phyloP scores from a whole-genome alignment of 1,140 invertebrate species.

The Drosophila orena region DNA sequence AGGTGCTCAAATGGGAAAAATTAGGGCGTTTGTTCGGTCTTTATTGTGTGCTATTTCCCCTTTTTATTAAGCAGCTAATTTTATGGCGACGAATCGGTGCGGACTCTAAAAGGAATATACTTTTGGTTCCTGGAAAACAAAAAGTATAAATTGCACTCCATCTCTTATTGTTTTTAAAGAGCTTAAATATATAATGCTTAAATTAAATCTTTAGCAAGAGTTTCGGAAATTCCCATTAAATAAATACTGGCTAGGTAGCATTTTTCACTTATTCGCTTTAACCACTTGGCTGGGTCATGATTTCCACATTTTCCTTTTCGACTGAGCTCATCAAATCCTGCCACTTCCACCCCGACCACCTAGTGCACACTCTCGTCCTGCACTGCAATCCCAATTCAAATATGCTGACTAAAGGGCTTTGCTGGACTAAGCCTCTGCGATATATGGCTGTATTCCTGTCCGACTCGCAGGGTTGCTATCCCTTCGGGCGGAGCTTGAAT shows the following conservation, averaged over 20 bases:
- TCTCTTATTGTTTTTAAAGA: too few relatives aligned
- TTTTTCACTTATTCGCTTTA: background rate
- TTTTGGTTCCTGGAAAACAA: too few relatives aligned
- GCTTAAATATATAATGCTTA: background rate
- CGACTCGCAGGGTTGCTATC: too few relatives aligned
- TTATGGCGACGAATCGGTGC: background rate
- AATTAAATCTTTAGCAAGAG: background rate
- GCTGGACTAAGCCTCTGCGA: slow-evolving; percentile 24
- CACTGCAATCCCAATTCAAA: slow-evolving; percentile 54
- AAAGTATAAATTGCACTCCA: too few relatives aligned
- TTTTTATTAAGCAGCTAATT: slow-evolving; percentile 43
- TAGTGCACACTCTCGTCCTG: slow-evolving; percentile 10
- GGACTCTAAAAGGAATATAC: background rate
- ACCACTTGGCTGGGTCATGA: slow-evolving; percentile 8
- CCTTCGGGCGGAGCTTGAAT: slow-evolving; percentile 24
- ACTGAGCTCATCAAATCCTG: slow-evolving; percentile 24
- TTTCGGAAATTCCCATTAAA: background rate
- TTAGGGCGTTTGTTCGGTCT: slow-evolving; percentile 31
- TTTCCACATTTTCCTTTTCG: slow-evolving; percentile 24
- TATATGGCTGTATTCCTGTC: too few relatives aligned
- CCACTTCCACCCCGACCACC: slow-evolving; percentile 21
- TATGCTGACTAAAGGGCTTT: slow-evolving; percentile 51
- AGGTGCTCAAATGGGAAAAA: slow-evolving; percentile 41
- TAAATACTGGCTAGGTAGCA: background rate
- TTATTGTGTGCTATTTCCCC: slow-evolving; percentile 14